Conservation (phyloP, 2,113 vertebrate genomes). For the Ceyx cyanopectus region DNA sequence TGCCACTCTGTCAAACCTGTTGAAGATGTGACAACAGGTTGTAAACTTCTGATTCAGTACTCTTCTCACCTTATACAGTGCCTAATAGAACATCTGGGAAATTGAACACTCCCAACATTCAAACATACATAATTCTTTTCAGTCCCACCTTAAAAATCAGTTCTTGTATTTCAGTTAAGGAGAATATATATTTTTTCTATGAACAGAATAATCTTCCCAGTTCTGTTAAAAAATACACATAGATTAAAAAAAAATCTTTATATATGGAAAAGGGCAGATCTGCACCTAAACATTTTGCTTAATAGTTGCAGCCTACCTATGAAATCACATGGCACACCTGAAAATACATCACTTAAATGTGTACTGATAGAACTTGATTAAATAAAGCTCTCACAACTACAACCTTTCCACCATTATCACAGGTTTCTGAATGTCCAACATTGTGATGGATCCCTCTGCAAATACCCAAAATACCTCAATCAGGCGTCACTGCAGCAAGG, state of each 20-base stretch:
- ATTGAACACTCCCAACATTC: background rate
- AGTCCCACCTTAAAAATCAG: background rate
- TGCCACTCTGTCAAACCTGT: background rate
- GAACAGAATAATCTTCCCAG: background rate
- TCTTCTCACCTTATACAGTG: background rate
- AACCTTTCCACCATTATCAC: background rate
- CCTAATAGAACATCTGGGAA: background rate
- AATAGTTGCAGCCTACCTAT: background rate
- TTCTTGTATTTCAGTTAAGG: background rate
- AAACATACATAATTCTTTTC: background rate
- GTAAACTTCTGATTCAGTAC: background rate
- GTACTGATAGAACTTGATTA: background rate
- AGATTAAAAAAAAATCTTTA: background rate
- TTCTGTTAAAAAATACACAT: background rate
- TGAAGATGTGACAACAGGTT: background rate
- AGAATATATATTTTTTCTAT: background rate
- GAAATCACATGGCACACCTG: background rate
- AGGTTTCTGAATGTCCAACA: background rate
- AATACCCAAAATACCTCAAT: background rate
- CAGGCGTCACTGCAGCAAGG: too few relatives aligned
- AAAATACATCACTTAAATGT: background rate
- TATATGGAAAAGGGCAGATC: background rate
- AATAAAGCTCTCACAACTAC: background rate
- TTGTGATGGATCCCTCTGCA: background rate
- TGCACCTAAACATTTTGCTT: background rate